Base-by-base conservation (phyloP, 2,888 invertebrate species). In the Rhogogaster chlorosoma region DNA sequence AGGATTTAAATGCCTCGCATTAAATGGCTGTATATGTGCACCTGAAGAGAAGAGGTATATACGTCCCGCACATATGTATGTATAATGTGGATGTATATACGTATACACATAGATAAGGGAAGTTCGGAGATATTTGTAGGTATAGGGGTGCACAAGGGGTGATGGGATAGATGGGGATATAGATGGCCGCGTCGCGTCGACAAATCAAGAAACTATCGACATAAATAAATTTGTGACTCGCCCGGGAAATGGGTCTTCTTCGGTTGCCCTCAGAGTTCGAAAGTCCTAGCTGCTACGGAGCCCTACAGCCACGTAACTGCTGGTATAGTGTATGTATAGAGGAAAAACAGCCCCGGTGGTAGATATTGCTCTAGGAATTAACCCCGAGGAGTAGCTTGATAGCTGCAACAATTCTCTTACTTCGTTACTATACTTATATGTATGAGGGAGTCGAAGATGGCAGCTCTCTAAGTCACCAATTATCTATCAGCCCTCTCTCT, bases 161-260 rank as follows among this genome's bases (percentile, higher is more conserved):
- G 83, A 80, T 49, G 83, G 29, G 64, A 42, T 22, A 45, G 6
- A 29, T 22, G 36, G 83, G 61, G 91, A 92, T 92, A 93, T 93
- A 93, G 93, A 93, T 93, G 93, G 92, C 92, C 90, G 89, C 89
- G 90, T 89, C 89, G 89, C 92, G 92, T 92, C 93, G 92, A 93
- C 93, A 93, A 93, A 93, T 93, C 93, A 93, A 93, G 93, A 93
- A 93, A 93, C 93, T 93, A 93, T 93, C 93, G 93, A 93, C 93
- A 93, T 93, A 93, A 93, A 93, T 93, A 93, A 92, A 93, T 93
- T 91, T 93, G 93, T 91, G 91, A 92, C 91, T 87, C 93, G 89
- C 90, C 87, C 88, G 93, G 92, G 92, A 83, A 83, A 83, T 83
- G 83, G 80, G 10, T 80, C 70, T 36, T n/a, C 18, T 29, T 71